Evolutionary conservation across 2,113 vertebrate genomes (phyloP), one percentile per base, ranked within the genome.

Genomic region (Theristicus caerulescens): DNA sequence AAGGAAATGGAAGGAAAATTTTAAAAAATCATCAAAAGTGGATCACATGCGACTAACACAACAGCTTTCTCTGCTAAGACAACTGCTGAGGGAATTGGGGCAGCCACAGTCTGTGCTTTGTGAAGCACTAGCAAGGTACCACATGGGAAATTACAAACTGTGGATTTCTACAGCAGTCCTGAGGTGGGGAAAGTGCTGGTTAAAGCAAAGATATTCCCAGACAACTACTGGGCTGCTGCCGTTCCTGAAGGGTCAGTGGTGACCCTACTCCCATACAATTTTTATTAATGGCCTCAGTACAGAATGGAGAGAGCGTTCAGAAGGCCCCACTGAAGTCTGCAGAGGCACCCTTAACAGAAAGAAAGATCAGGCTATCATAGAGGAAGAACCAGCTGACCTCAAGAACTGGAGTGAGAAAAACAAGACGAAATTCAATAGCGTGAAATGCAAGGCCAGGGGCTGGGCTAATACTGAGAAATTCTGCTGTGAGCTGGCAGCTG

Each of bases 401-500:
- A 58, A n/a, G 77, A 91, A 78, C 0, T 7, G 24, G 44, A 89
- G 47, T 78, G 26, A 84, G 86, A 87, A 84, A 95, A 91, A 26
- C 55, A 82, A 93, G 81, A 58, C 44, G 64, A 59, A 95, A 96
- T 93, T 59, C 44, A 91, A 36, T 0, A 59, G 86, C 29, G 70
- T 22, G 16, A 74, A 95, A 88, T 19, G 38, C 77, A 94, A 91
- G 69, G 77, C 72, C 80, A 78, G 40, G 29, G 26, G 38, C 1
- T 11, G 52, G 54, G 38, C 61, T 94, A 58, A 88, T 8, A 26
- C 5, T 0, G 22, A 72, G 80, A 55, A 83, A 70, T 94, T 67
- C 67, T 77, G 92, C 77, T 22, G 34, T 11, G 81, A 87, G 86
- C 54, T 91, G 86, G 89, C 83, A 92, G 93, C 82, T 88, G 76